Evolutionary conservation across 35 echinoderm and acorn worm genomes (phyloP), one percentile per base, ranked within the genome.

Genomic region (Chiridota heheva): DNA sequence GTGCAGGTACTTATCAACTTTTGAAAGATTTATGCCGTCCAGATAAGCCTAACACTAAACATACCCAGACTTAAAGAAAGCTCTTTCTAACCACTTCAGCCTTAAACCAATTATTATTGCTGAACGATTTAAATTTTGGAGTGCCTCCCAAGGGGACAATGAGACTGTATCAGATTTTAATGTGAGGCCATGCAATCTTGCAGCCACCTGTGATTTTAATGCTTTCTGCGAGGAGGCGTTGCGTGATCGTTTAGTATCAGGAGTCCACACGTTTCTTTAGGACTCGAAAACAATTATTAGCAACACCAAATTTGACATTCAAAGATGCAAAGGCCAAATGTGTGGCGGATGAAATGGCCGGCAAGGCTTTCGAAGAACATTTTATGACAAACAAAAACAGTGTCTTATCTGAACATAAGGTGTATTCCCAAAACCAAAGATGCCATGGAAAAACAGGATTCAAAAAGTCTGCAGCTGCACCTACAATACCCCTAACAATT

Each of bases 81-180:
- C 56, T 15, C 29, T 75, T 8, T 13, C 10, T 13, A 56, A 56
- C 36, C 43, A 53, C 20, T 75, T 75, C 56, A 26, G 22, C 3
- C 71, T 48, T 2, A 75, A 75, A 35, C 42, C 43, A 4, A 75
- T 51, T 2, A 18, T 75, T 0, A 75, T 75, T 31, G 42, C 44
- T 3, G 71, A 75, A 33, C 1, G 71, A 16, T 47, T 75, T 34
- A 75, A 75, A 7, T 75, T 75, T 34, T 75, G 43, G 71, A 29
- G 5, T 4, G 71, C 42, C 5, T 7, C 2, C 8, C 44, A 75
- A 56, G 71, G 44, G 13, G 44, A 45, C 13, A 1, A 0, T 51
- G 43, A 75, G 8, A 51, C 44, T 2, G 56, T 75, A 30, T n/a
- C 43, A 5, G 71, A 45, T 2, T 55, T 75, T 2, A 56, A 29